phyloP scores from a whole-genome alignment of 2,797 vertebrate genomes.

The Muscicapa comitata region DNA sequence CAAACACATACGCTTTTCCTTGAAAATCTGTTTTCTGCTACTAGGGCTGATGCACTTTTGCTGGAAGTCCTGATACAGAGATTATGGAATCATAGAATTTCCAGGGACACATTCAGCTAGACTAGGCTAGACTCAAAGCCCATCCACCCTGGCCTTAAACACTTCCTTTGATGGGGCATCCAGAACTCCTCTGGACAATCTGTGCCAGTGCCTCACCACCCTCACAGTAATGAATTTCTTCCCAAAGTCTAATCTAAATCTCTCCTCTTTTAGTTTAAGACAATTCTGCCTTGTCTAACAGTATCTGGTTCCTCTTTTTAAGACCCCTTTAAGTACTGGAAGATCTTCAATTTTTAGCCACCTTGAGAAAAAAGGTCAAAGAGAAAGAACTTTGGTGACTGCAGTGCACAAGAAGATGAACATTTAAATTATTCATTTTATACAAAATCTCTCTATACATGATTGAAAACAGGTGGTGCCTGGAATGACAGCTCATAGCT shows the following conservation, averaged over 20 bases:
- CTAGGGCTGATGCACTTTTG: not conserved
- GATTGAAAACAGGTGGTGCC: not conserved
- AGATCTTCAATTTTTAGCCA: not conserved
- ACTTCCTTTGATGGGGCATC: not conserved
- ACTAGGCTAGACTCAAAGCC: not conserved
- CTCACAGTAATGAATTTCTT: not conserved
- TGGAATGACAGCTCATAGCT: not conserved
- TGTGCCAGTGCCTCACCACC: not conserved
- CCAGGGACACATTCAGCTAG: not conserved
- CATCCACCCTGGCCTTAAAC: not conserved
- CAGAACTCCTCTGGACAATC: not conserved
- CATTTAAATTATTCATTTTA: not conserved
- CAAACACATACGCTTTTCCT: not conserved
- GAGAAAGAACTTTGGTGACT: not conserved
- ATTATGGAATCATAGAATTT: not conserved
- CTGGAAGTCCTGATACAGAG: not conserved
- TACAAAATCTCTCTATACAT: not conserved
- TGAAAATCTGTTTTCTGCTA: not conserved
- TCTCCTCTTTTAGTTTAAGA: not conserved
- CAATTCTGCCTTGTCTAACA: not conserved
- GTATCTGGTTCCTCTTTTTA: not conserved
- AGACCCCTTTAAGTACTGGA: not conserved
- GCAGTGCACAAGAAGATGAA: not conserved
- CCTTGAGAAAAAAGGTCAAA: not conserved
- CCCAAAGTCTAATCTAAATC: not conserved